Percentiles rank a stretch among this genome's conserved stretches.
Evolutionary conservation across 1,140 invertebrate genomes (phyloP).

Genomic region (Vanessa tameamea): DNA sequence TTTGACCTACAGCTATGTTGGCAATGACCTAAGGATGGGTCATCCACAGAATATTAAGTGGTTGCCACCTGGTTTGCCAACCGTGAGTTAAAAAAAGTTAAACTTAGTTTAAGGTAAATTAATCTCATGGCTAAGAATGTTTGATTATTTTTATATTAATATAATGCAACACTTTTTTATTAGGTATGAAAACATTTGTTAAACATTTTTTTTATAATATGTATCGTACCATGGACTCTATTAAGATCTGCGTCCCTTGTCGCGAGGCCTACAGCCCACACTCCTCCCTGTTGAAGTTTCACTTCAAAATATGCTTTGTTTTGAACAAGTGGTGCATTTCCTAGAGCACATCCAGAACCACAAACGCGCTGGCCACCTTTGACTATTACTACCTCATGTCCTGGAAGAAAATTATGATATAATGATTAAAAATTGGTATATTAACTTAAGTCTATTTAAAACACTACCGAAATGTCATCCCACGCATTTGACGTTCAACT

Average conservation of each 20-base stretch:
- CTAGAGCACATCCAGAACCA: constrained; percentile 95
- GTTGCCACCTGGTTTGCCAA: background rate
- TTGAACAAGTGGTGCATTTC: constrained; percentile 95
- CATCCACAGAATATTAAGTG: background rate
- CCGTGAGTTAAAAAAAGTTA: background rate
- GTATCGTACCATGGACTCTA: constrained; percentile 83
- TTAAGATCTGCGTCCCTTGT: constrained; percentile 93
- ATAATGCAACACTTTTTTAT: too few relatives aligned
- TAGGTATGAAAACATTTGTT: too few relatives aligned
- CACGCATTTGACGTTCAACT: background rate
- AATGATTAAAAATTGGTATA: background rate
- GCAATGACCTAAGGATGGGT: constrained; percentile 18
- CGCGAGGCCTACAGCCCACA: constrained; percentile 97
- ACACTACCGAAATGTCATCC: background rate
- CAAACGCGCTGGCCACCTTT: constrained; percentile 97
- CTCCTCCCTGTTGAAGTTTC: constrained; percentile 96
- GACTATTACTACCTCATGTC: constrained; percentile 98
- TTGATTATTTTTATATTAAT: too few relatives aligned
- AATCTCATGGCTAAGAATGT: too few relatives aligned
- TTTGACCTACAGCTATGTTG: constrained; percentile 4
- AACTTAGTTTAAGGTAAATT: background rate
- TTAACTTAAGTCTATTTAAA: background rate
- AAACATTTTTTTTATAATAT: background rate
- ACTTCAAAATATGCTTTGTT: constrained; percentile 99
- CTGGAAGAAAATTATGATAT: constrained; percentile 79